Conservation (phyloP, 2,797 vertebrate species). For the Tapera naevia region DNA sequence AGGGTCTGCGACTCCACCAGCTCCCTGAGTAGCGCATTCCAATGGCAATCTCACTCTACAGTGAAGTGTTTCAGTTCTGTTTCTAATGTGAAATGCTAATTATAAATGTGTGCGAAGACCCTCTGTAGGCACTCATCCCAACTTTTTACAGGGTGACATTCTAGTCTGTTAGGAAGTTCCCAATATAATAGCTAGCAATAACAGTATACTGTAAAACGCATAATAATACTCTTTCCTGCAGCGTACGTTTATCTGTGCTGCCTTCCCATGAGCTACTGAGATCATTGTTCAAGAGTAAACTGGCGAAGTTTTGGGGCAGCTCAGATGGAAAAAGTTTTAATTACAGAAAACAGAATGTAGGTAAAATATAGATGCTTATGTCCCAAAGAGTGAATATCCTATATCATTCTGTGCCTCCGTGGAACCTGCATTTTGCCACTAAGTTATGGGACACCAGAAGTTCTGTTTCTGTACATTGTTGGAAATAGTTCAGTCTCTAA, state of each 20-base stretch:
- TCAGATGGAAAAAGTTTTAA: neutral
- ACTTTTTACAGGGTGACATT: neutral
- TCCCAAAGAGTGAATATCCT: neutral
- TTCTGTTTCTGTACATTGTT: neutral
- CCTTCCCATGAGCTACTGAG: neutral
- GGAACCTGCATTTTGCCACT: neutral
- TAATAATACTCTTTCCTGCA: neutral
- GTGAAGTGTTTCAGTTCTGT: neutral
- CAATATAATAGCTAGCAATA: neutral
- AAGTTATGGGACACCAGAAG: neutral
- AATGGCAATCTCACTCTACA: neutral
- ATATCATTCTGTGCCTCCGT: neutral
- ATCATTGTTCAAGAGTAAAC: neutral
- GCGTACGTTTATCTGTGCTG: rapidly evolving
- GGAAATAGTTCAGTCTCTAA: neutral
- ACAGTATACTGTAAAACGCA: neutral
- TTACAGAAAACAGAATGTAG: neutral
- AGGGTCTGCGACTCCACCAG: no score
- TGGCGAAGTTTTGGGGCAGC: neutral
- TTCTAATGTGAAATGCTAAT: neutral
- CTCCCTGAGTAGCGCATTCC: no score
- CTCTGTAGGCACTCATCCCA: neutral
- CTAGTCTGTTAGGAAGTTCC: neutral
- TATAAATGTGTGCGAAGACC: neutral
- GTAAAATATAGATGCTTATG: neutral